These are phyloP conservation scores for Cossypha dichroa DNA, from an alignment of 2,797 vertebrate species.

Conservation along the genomic window DNA sequence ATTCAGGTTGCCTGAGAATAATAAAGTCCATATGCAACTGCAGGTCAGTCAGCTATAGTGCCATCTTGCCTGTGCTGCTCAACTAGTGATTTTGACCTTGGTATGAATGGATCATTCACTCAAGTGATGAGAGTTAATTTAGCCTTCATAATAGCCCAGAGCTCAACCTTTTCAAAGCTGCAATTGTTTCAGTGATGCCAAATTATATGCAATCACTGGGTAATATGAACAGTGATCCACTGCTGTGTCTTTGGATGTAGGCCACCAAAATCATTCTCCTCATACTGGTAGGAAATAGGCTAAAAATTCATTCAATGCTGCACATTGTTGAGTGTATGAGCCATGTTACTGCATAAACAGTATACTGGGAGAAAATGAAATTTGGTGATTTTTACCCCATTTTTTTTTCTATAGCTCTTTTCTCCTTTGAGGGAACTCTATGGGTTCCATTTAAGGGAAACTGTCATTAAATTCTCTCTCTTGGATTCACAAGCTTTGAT, in stretches of 20 bases:
- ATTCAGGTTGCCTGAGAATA: background rate
- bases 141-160: conserved; percentile 37
- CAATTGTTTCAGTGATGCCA: conserved; percentile 42
- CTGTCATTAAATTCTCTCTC: background rate
- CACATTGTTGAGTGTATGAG: background rate
- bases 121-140: conserved; percentile 63
- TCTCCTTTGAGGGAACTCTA: background rate
- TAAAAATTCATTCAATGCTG: background rate
- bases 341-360: background rate
- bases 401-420: background rate
- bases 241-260: conserved; percentile 35
- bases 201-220: conserved; percentile 57
- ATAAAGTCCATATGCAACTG: background rate
- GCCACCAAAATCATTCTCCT: background rate
- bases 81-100: conserved; percentile 55
- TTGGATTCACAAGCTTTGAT: background rate
- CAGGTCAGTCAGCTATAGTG: background rate
- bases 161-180: conserved; percentile 49
- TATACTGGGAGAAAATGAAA: background rate
- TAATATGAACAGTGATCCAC: conserved; percentile 46
- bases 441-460: background rate
- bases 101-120: conserved; percentile 56
- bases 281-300: background rate
- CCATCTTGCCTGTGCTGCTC: background rate
- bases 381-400: background rate